Base-by-base conservation (phyloP, 2,888 invertebrate species). In the Parnassius glacialis region DNA sequence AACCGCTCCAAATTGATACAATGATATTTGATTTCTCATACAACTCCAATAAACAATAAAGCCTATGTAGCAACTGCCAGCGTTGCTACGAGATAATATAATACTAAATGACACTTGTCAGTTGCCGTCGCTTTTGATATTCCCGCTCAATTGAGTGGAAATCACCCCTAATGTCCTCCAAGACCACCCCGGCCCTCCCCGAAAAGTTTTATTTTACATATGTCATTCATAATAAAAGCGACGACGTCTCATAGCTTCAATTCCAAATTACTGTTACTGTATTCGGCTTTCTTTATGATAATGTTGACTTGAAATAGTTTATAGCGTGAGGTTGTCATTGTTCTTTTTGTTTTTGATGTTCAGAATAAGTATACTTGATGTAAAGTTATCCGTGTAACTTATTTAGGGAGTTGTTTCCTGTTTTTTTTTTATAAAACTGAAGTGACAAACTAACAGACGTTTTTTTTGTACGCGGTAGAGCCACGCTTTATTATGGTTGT, bases 111-210 rank as follows among this genome's bases (percentile, higher is more conserved):
- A 57, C 57, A 41, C 50, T 41, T 50, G 57, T 48, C 57, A 57
- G 48, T 41, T 57, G 16, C 10, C 34, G 11, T 48, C 57, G 57
- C 47, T 48, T 41, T n/a, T 13, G 16, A 57, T 57, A 50, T 57
- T 57, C 13, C 48, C 48, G 57, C 57, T 16, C 57, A 34, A 50
- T 57, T 25, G 57, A 42, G 57, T 57, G 57, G 57, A 57, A 57
- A 44, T 13, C 41, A 41, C 48, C 41, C 57, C 45, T 25, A 12
- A 41, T 48, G 57, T 47, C 13, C 47, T 45, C 47, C 16, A n/a
- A 56, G 47, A n/a, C 48, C 16, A 44, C 45, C 55, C 50, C 48
- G n/a, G 41, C n/a, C 47, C 50, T 16, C 41, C 34, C 13, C 41
- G 48, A 42, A 50, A 16, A 42, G 41, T 57, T 48, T 50, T 48